Conservation (phyloP, 2,888 invertebrate species). For the Tuberolachnus salignus region DNA sequence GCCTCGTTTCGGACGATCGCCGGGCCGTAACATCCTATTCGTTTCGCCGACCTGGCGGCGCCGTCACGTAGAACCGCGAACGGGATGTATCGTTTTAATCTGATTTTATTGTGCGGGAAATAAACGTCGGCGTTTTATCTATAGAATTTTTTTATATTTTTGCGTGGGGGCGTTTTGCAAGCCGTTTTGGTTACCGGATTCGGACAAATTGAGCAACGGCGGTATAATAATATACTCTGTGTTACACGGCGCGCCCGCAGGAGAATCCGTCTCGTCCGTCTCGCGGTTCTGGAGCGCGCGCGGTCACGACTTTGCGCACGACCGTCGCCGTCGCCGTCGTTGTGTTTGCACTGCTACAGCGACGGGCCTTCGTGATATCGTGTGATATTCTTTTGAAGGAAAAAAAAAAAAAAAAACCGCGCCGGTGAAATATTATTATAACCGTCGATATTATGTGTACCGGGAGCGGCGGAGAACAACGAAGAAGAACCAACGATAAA, state of each 20-base stretch:
- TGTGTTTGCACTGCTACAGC: too few relatives aligned
- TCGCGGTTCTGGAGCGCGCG: background rate
- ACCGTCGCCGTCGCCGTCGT: background rate
- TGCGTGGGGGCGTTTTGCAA: constrained; percentile 33
- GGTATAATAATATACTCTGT: too few relatives aligned
- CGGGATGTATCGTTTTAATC: background rate
- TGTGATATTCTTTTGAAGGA: too few relatives aligned
- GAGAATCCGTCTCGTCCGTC: constrained; percentile 24
- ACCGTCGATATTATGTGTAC: too few relatives aligned
- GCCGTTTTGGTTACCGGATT: constrained; percentile 27
- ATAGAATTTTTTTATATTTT: constrained; percentile 11
- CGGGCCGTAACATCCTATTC: background rate
- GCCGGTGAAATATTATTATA: too few relatives aligned
- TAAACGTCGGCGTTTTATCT: too few relatives aligned
- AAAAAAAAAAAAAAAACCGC: too few relatives aligned
- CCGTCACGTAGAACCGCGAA: constrained; percentile 7
- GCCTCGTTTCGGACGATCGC: constrained; percentile 5
- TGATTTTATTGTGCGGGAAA: background rate
- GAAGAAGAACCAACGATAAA: too few relatives aligned
- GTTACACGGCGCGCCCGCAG: background rate
- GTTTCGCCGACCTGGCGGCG: too few relatives aligned
- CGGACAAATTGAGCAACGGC: constrained; percentile 19
- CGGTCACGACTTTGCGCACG: constrained; percentile 53
- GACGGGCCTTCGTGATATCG: too few relatives aligned
- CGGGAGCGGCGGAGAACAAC: too few relatives aligned